These are phyloP conservation scores for Watsonalla cultraria DNA, from an alignment of 2,888 invertebrate genomes.

Conservation along the genomic window DNA sequence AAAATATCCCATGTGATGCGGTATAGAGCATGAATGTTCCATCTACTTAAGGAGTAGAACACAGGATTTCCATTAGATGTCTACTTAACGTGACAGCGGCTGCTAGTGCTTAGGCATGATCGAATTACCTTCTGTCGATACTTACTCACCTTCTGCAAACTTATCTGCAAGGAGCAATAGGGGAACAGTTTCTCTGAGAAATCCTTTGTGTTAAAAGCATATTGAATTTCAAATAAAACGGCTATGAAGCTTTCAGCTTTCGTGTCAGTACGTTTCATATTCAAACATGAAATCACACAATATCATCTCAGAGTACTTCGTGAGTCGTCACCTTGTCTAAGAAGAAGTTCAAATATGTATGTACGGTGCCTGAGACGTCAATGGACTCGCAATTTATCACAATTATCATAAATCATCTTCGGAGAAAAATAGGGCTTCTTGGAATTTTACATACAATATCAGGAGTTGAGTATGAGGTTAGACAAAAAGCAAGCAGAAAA, in stretches of 20 bases:
- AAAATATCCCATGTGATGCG: constrained; percentile 19
- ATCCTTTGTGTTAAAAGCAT: background rate
- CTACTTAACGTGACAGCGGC: constrained; percentile 59
- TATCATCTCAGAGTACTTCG: too few species aligned
- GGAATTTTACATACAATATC: too few species aligned
- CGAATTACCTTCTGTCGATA: constrained; percentile 54
- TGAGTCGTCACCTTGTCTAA: too few species aligned
- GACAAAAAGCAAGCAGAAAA: too few species aligned
- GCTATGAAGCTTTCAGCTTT: background rate
- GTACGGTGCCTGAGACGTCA: too few species aligned
- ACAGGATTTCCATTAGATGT: constrained; percentile 69
- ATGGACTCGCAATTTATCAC: too few species aligned
- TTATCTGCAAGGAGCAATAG: constrained; percentile 10
- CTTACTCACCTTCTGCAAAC: constrained; percentile 30
- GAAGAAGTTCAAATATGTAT: too few species aligned
- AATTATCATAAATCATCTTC: too few species aligned
- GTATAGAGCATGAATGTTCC: constrained; percentile 31
- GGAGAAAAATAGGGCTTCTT: too few species aligned
- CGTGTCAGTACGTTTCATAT: background rate
- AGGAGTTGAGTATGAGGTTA: too few species aligned
- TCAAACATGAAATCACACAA: too few species aligned
- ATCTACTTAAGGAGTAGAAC: constrained; percentile 47
- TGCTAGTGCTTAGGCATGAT: constrained; percentile 52
- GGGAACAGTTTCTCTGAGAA: constrained; percentile 2
- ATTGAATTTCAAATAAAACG: constrained; percentile 1